A percentile compares a stretch with the other conserved stretches of the same genome.
Evolutionary conservation across 2,888 invertebrate species (phyloP).

Genomic region (Malthinus seriepunctatus): DNA sequence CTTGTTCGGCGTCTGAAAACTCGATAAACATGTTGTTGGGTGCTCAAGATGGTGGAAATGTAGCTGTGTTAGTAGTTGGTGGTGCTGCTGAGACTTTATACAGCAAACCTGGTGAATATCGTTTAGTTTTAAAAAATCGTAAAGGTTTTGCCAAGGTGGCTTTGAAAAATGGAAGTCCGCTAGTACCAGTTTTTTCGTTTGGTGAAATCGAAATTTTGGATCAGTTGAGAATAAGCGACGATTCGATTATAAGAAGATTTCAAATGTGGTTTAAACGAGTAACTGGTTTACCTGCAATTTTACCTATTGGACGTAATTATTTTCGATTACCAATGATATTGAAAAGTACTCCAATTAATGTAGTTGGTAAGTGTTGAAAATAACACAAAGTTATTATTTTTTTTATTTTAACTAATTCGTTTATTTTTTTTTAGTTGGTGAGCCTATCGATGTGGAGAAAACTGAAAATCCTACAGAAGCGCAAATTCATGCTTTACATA

Average conservation of each 20-base stretch:
- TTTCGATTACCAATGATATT: constrained; percentile 92
- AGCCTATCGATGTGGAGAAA: constrained; percentile 76
- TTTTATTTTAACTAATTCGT: background rate
- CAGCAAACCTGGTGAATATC: constrained; percentile 76
- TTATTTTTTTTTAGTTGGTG: constrained; percentile 68
- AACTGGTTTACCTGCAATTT: constrained; percentile 75
- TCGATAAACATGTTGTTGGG: constrained; percentile 69
- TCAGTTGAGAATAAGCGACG: constrained; percentile 73
- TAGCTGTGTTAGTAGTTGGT: constrained; percentile 78
- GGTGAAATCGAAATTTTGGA: constrained; percentile 87
- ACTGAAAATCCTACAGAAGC: constrained; percentile 72
- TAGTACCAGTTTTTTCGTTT: constrained; percentile 89
- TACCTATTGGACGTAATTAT: constrained; percentile 81
- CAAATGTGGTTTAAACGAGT: constrained; percentile 70
- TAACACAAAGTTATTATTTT: background rate
- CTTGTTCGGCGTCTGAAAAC: constrained; percentile 63
- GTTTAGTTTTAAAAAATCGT: constrained; percentile 71
- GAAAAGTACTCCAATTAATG: constrained; percentile 71
- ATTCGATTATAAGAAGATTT: constrained; percentile 66
- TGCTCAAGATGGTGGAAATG: constrained; percentile 59
- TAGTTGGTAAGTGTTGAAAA: background rate
- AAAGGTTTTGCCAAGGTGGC: constrained; percentile 60
- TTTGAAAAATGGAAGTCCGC: constrained; percentile 63
- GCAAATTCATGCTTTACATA: constrained; percentile 77
- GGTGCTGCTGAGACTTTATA: constrained; percentile 89